Evolutionary conservation across 2,797 vertebrate species (phyloP).

Genomic region (Epinephelus coioides): DNA sequence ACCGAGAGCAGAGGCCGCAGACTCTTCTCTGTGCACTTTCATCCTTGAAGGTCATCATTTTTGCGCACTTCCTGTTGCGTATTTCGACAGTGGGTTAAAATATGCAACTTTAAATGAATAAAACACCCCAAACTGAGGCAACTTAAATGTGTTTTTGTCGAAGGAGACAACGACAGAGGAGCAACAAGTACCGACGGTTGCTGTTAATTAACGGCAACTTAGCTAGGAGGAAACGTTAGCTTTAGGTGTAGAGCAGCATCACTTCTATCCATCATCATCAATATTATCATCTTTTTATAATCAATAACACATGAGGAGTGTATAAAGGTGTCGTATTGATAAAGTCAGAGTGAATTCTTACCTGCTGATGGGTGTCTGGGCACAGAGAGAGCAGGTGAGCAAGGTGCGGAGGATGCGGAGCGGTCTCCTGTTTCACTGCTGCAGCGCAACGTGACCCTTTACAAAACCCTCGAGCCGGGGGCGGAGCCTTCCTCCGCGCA

Average conservation of each 20-base stretch:
- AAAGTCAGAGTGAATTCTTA: conserved; percentile 47
- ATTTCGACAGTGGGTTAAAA: conserved; percentile 32
- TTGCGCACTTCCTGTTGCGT: conserved; percentile 65
- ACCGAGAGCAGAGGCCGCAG: conserved; percentile 10
- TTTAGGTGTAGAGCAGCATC: conserved; percentile 38
- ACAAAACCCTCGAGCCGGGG: conserved; percentile 63
- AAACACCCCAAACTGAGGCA: rapidly evolving
- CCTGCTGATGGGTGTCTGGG: conserved; percentile 57
- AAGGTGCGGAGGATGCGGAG: conserved; percentile 40
- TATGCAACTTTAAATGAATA: neutral
- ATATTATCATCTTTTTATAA: neutral
- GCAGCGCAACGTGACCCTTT: conserved; percentile 88
- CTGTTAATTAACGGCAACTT: neutral
- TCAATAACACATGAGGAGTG: neutral
- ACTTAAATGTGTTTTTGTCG: neutral
- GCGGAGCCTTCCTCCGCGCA: conserved; percentile 65
- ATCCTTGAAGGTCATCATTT: conserved; percentile 75
- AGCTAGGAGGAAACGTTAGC: conserved; percentile 38
- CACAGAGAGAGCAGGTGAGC: conserved; percentile 14
- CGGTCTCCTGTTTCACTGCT: conserved; percentile 74
- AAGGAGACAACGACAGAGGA: neutral
- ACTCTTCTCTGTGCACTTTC: conserved; percentile 8
- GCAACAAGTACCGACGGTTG: neutral
- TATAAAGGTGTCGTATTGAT: neutral
- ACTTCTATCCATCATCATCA: conserved; percentile 20